Evolutionary conservation across 2,888 invertebrate species (phyloP), one percentile per base, ranked within the genome.

Genomic region (Melieria crassipennis): DNA sequence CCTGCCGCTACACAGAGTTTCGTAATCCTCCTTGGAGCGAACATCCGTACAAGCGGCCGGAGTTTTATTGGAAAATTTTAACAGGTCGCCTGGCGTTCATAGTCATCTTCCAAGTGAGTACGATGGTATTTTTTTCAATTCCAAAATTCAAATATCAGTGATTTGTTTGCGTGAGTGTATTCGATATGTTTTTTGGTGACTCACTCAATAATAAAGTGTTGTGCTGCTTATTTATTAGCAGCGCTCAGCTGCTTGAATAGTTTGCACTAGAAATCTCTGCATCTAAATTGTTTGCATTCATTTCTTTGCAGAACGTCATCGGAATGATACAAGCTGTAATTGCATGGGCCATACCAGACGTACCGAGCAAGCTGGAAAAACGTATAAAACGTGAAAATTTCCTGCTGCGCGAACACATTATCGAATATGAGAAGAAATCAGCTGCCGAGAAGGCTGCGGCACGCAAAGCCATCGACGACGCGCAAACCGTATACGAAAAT

Each of bases 341-440:
- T 4, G 91, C 93, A 70, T 94, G 93, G 92, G 86, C 92, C 30
- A 92, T 95, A 76, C 94, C 95, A 0, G 94, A 94, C 82, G 88
- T 92, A 56, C 93, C 94, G 0, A 88, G 89, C 50, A 90, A 91
- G 81, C 87, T 95, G 68, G 88, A 90, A 69, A 91, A 93, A 78
- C 90, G 91, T 79, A 92, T 94, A 47, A 91, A 92, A 75, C 89
- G 91, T 43, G 93, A 94, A 83, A 91, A 91, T 10, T 92, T 91
- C 82, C 88, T 92, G 75, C 90, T 92, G 10, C 93, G 92, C 79
- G 93, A 93, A 81, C 90, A 91, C 74, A 92, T 94, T 75, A 92
- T 94, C 72, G 90, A 91, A 77, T 89, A 91, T 75, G 93, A 93
- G 84, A 89, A 90, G 62, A 87, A 76, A 69, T 61, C 75, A 43